Percentiles rank a stretch among this genome's conserved stretches.
Conservation (phyloP, 1,140 invertebrate species). For the Heliconius melpomene region DNA sequence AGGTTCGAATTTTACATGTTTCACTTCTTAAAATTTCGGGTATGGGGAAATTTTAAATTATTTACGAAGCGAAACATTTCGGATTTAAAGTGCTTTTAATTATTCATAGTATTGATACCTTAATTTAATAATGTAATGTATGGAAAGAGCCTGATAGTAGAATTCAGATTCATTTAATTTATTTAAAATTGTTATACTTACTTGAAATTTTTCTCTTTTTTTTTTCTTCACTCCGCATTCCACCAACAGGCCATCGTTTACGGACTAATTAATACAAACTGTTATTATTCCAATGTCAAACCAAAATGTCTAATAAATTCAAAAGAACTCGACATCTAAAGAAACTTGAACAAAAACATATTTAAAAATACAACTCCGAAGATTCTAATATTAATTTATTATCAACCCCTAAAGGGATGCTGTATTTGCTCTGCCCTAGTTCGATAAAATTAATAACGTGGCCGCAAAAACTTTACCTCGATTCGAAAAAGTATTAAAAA, state of each 20-base stretch:
- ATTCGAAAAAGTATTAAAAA: neutral
- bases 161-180: neutral
- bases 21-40: slow-evolving; percentile 12
- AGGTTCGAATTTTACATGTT: slow-evolving; percentile 21
- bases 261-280: too few relatives aligned
- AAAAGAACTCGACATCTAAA: neutral
- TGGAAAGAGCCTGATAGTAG: neutral
- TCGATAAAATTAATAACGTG: slow-evolving; percentile 27
- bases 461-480: slow-evolving; percentile 1
- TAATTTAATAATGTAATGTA: neutral
- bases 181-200: too few relatives aligned
- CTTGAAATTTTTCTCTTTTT: too few relatives aligned
- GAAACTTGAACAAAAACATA: slow-evolving; percentile 1
- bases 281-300: too few relatives aligned
- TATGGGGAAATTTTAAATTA: neutral
- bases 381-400: slow-evolving; percentile 23
- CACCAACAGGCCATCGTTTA: too few relatives aligned
- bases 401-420: slow-evolving; percentile 24
- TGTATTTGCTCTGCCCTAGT: slow-evolving; percentile 27
- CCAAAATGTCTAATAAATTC: neutral
- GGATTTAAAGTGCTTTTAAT: slow-evolving; percentile 3
- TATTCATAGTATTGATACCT: neutral
- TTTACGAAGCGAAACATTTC: neutral
- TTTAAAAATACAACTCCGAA: neutral
- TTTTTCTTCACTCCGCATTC: too few relatives aligned